A percentile compares a stretch with the other conserved stretches of the same genome.
Evolutionary conservation across 2,888 invertebrate species (phyloP).

Genomic region (Drosophila niveifrons): DNA sequence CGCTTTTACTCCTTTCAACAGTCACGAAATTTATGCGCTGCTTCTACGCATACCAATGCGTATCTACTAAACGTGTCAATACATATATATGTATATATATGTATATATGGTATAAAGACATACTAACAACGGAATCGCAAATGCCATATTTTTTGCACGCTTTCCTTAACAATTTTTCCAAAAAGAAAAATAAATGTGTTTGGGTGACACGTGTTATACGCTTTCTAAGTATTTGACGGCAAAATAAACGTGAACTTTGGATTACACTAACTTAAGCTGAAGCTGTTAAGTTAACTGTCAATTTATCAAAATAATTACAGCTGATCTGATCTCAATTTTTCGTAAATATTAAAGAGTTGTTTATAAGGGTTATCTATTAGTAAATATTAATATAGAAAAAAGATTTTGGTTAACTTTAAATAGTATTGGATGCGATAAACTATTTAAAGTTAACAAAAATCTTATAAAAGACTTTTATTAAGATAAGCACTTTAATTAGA

Average conservation of each 20-base stretch:
- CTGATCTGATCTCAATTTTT: background rate
- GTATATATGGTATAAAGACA: background rate
- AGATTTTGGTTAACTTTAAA: no score
- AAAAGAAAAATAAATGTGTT: conserved; percentile 3
- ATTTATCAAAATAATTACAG: background rate
- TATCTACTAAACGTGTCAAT: conserved; percentile 25
- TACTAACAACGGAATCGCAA: conserved; percentile 59
- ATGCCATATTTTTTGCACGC: conserved; percentile 69
- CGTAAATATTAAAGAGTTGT: no score
- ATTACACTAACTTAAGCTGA: background rate
- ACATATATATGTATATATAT: conserved; percentile 3
- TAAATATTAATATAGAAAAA: no score
- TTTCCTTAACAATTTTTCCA: conserved; percentile 55
- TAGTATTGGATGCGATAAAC: no score
- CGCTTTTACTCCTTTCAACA: conserved; percentile 27
- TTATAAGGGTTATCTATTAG: no score
- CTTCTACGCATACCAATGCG: conserved; percentile 34
- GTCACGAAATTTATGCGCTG: conserved; percentile 63
- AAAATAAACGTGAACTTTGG: background rate
- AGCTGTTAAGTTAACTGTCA: background rate
- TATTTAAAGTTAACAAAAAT: no score
- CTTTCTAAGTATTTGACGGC: conserved; percentile 3
- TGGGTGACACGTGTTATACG: conserved; percentile 18
- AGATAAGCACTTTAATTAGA: no score
- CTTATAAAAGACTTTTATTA: no score